These are phyloP conservation scores for Amphilophus citrinellus DNA, from an alignment of 2,113 vertebrate genomes.

Conservation along the genomic window DNA sequence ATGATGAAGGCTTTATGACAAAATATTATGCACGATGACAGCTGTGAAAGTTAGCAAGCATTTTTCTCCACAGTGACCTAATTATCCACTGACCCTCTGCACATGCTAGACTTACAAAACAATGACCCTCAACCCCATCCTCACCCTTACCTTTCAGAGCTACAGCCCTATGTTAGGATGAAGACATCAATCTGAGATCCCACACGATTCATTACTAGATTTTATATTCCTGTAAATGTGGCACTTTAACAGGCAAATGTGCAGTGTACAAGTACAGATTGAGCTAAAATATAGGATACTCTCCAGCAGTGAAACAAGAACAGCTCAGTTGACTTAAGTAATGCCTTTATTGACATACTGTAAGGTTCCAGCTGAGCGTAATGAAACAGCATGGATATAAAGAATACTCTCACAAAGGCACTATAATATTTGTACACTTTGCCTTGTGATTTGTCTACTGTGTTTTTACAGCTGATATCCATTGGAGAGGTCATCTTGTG, in stretches of 20 bases:
- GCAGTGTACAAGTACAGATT: background rate
- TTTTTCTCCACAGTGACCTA: slow-evolving; percentile 71
- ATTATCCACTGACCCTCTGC: slow-evolving; percentile 42
- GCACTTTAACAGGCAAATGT: background rate
- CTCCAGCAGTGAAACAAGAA: slow-evolving; percentile 61
- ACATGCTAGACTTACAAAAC: slow-evolving; percentile 59
- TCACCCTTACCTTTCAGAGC: slow-evolving; percentile 91
- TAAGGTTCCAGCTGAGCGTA: slow-evolving; percentile 49
- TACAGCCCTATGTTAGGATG: slow-evolving; percentile 85
- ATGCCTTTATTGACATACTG: slow-evolving; percentile 72
- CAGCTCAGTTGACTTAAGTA: slow-evolving; percentile 41
- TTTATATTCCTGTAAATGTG: background rate
- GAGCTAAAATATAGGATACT: background rate
- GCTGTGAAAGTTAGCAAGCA: slow-evolving; percentile 53
- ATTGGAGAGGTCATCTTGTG: background rate
- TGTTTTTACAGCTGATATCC: slow-evolving; percentile 11
- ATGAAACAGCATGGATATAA: slow-evolving; percentile 57
- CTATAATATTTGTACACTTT: slow-evolving; percentile 60
- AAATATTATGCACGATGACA: slow-evolving; percentile 56
- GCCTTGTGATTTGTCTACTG: slow-evolving; percentile 57
- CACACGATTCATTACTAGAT: slow-evolving; percentile 14
- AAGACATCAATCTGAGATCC: slow-evolving; percentile 46
- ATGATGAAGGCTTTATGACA: slow-evolving; percentile 71
- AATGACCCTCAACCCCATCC: slow-evolving; percentile 50
- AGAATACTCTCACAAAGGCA: slow-evolving; percentile 67